These are phyloP conservation scores for Arvicanthis niloticus DNA, from an alignment of 2,113 vertebrate species.

Conservation along the genomic window DNA sequence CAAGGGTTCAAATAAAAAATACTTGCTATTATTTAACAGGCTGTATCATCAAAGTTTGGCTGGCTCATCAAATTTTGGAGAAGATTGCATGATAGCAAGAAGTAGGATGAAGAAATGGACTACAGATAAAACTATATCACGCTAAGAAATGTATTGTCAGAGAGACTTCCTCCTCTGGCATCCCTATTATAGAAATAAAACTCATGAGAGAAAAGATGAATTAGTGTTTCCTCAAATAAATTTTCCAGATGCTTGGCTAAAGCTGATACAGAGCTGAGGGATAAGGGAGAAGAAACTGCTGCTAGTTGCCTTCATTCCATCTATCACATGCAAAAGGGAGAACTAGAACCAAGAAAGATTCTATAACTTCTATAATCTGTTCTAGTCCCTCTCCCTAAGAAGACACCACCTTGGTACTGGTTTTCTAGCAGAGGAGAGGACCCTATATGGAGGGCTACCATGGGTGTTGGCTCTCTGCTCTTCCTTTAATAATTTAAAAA, in stretches of 20 bases:
- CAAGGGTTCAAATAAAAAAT: slow-evolving; percentile 37
- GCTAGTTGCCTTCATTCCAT: not conserved
- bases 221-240: slow-evolving; percentile 56
- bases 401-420: not conserved
- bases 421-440: not conserved
- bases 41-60: slow-evolving; percentile 29
- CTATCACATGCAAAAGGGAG: not conserved
- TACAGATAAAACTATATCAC: slow-evolving; percentile 51
- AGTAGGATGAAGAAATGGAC: not conserved
- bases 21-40: not conserved
- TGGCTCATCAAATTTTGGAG: slow-evolving; percentile 51
- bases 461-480: not conserved
- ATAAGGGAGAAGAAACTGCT: not conserved
- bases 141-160: not conserved
- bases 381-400: not conserved
- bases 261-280: not conserved
- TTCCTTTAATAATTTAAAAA: not conserved
- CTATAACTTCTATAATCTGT: not conserved
- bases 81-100: not conserved
- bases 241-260: slow-evolving; percentile 51
- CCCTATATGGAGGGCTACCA: not conserved
- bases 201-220: slow-evolving; percentile 16
- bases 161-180: not conserved
- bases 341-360: not conserved
- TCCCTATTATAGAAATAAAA: slow-evolving; percentile 8